phyloP scores from a whole-genome alignment of 53 echinoderm and acorn worm species.

The Holothuria leucospilota region DNA sequence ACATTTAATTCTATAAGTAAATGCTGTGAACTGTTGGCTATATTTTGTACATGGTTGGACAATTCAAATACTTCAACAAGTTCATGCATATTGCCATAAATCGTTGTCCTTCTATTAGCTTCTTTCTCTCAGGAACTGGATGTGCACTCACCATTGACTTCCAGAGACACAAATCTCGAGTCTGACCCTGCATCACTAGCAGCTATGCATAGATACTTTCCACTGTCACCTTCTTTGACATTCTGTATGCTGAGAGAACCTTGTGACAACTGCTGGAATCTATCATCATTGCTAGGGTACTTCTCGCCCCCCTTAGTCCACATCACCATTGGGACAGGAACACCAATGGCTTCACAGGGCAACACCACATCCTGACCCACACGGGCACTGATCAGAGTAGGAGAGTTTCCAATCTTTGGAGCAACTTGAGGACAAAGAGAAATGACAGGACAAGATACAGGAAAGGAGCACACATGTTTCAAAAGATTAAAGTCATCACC shows the following conservation, averaged over 20 bases:
- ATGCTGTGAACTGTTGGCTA: no score
- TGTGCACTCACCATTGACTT: slow-evolving; percentile 68
- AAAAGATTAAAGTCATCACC: neutral
- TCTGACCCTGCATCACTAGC: slow-evolving; percentile 88
- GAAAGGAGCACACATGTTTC: no score
- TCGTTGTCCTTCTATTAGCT: neutral
- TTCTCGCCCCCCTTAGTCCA: slow-evolving; percentile 85
- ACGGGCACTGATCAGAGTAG: slow-evolving; percentile 62
- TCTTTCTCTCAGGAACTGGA: neutral
- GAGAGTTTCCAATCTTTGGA: slow-evolving; percentile 75
- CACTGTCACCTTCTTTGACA: slow-evolving; percentile 69
- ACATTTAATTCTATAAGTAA: no score
- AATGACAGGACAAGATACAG: neutral
- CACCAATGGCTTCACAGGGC: slow-evolving; percentile 87
- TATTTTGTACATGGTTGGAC: neutral
- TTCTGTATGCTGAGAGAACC: slow-evolving; percentile 78
- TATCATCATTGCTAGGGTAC: slow-evolving; percentile 20
- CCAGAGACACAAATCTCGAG: slow-evolving; percentile 63
- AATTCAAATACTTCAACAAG: no score
- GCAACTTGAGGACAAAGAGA: slow-evolving; percentile 62
- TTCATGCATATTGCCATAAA: no score
- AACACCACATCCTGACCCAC: slow-evolving; percentile 73
- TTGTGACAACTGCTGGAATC: slow-evolving; percentile 55
- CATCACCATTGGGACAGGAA: slow-evolving; percentile 77
- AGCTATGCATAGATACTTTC: slow-evolving; percentile 77